Conservation (phyloP, 2,113 vertebrate genomes). For the Lichenostomus cassidix region DNA sequence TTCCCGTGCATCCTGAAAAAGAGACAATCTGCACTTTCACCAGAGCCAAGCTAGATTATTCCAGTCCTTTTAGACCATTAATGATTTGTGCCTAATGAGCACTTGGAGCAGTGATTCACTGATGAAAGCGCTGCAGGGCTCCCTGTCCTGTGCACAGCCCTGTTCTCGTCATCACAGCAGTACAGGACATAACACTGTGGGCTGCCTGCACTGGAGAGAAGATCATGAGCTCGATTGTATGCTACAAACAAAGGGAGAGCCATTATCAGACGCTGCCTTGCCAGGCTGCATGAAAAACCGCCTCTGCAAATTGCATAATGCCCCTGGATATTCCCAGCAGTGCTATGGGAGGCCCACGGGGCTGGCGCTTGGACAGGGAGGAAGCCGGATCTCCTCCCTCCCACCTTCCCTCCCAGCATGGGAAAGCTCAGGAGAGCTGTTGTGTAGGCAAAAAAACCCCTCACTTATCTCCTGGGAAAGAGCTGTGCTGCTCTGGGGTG, state of each 20-base stretch:
- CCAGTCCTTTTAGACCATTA: neutral
- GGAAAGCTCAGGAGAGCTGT: constrained; percentile 47
- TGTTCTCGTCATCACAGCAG: neutral
- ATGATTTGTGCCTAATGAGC: constrained; percentile 28
- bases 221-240: constrained; percentile 27
- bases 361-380: neutral
- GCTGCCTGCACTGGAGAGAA: constrained; percentile 34
- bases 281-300: constrained; percentile 29
- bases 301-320: constrained; percentile 59
- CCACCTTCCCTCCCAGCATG: constrained; percentile 27
- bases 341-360: neutral
- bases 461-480: constrained; percentile 67
- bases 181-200: constrained; percentile 22
- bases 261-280: neutral
- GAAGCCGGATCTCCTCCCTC: constrained; percentile 35
- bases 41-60: neutral
- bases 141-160: constrained; percentile 7
- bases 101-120: constrained; percentile 21
- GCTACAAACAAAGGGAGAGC: constrained; percentile 36
- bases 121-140: constrained; percentile 16
- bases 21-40: neutral
- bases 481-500: neutral
- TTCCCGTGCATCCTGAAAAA: constrained; percentile 45
- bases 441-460: neutral
- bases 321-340: constrained; percentile 44